These are phyloP conservation scores for Oscheius sp. DNA, from an alignment of 2,888 invertebrate genomes.

Conservation along the genomic window DNA sequence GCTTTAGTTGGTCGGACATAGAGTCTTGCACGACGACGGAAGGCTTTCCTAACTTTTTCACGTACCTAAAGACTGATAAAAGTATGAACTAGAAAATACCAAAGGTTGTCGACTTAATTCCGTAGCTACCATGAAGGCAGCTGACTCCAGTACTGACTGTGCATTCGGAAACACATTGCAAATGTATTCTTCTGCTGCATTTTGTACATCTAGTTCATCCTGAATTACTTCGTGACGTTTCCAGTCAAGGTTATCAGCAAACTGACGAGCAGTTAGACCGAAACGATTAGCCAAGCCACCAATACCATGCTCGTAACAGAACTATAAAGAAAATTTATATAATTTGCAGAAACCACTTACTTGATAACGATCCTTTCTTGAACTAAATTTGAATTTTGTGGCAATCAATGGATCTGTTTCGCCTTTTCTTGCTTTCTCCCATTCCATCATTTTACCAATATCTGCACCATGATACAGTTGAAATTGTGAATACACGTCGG, in stretches of 20 bases:
- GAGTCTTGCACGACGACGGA: conserved; percentile 83
- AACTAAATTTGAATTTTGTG: conserved; percentile 45
- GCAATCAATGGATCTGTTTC: not conserved
- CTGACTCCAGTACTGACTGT: conserved; percentile 87
- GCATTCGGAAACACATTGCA: conserved; percentile 76
- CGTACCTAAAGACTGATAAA: conserved; percentile 38
- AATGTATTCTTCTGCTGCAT: conserved; percentile 47
- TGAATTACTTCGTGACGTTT: conserved; percentile 49
- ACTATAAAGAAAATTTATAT: conserved; percentile 24
- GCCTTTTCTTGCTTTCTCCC: conserved; percentile 45
- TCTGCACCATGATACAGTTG: conserved; percentile 81
- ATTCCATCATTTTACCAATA: conserved; percentile 71
- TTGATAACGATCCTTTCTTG: conserved; percentile 55
- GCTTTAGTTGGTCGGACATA: conserved; percentile 85
- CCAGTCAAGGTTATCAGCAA: conserved; percentile 86
- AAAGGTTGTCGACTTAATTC: conserved; percentile 91
- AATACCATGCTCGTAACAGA: conserved; percentile 63
- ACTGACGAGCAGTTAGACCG: conserved; percentile 90
- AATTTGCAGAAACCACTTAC: conserved; percentile 14
- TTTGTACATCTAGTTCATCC: conserved; percentile 28
- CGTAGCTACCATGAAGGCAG: conserved; percentile 91
- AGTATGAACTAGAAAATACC: conserved; percentile 72
- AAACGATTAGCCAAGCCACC: conserved; percentile 78
- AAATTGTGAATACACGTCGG: conserved; percentile 92
- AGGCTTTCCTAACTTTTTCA: conserved; percentile 46